Conservation (phyloP, 2,113 vertebrate genomes). For the Varanus komodoensis region DNA sequence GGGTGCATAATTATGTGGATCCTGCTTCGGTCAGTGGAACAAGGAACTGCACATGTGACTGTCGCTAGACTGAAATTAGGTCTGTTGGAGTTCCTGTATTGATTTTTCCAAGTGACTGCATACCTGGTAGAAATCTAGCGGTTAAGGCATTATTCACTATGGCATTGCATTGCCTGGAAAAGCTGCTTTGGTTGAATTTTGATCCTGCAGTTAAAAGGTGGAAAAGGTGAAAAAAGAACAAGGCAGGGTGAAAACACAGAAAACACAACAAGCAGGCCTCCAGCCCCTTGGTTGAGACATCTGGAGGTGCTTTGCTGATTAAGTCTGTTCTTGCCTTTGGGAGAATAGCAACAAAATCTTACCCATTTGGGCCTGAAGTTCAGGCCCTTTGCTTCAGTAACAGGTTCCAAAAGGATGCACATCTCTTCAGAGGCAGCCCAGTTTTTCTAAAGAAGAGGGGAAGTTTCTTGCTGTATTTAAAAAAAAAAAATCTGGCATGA, state of each 20-base stretch:
- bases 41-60: neutral
- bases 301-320: constrained; percentile 54
- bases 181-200: neutral
- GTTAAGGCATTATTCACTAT: neutral
- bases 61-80: no score
- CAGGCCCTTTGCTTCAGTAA: constrained; percentile 41
- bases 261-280: neutral
- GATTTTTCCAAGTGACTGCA: neutral
- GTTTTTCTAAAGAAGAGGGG: neutral
- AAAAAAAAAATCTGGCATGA: neutral
- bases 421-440: constrained; percentile 15
- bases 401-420: neutral
- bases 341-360: constrained; percentile 66
- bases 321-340: constrained; percentile 69
- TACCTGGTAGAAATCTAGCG: neutral
- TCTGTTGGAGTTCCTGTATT: neutral
- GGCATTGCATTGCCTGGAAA: neutral
- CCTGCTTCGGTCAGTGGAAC: neutral
- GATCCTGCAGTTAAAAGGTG: neutral
- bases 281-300: constrained; percentile 9
- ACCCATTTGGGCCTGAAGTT: constrained; percentile 62
- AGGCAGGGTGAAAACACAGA: constrained; percentile 38
- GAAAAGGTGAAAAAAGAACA: constrained; percentile 31
- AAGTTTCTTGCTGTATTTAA: neutral
- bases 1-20: neutral